Base-by-base conservation (phyloP, 2,113 vertebrate species). In the Channa maculata region DNA sequence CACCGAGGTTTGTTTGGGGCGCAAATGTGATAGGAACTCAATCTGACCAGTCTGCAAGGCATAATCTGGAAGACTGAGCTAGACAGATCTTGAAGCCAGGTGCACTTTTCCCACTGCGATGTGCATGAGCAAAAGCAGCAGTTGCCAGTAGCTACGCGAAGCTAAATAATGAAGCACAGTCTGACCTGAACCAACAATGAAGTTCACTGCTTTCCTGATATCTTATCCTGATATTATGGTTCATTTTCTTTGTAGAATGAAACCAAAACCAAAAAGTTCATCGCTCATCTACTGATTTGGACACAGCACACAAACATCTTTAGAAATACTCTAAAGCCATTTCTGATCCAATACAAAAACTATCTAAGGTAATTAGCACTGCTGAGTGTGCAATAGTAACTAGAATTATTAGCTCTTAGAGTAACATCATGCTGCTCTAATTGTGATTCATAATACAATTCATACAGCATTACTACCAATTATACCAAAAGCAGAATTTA, bases 101-200 rank as follows among this genome's bases (percentile, higher is more conserved):
- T 45, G 4, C 7, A 46, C 43, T 62, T 14, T 63, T 13, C 33
- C 34, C 33, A 14, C 50, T 6, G 38, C 37, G 11, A 48, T 48
- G 62, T 3, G 45, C 11, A 71, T 65, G 36, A 78, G 61, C 13
- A 6, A 36, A 65, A 65, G 52, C 55, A 24, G 13, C 38, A 44
- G 49, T 36, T 66, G 37, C 51, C 55, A 72, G 39, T 34, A 34
- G 14, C 11, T 15, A 24, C 24, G 24, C 24, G 1, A 24, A 0
- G 6, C 10, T 11, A 2, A 7, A 44, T 3, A 43, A 13, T 36
- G 14, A 49, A 60, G 34, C 4, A 1, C 5, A 6, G 5, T 45
- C 41, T 33, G 43, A 45, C 34, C 11, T 45, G 24, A 43, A 34
- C 52, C 3, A 36, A 11, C 34, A 36, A 36, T 12, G 13, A 37